Evolutionary conservation across 2,113 vertebrate genomes (phyloP).

Genomic region (Chaenogobius annularis): DNA sequence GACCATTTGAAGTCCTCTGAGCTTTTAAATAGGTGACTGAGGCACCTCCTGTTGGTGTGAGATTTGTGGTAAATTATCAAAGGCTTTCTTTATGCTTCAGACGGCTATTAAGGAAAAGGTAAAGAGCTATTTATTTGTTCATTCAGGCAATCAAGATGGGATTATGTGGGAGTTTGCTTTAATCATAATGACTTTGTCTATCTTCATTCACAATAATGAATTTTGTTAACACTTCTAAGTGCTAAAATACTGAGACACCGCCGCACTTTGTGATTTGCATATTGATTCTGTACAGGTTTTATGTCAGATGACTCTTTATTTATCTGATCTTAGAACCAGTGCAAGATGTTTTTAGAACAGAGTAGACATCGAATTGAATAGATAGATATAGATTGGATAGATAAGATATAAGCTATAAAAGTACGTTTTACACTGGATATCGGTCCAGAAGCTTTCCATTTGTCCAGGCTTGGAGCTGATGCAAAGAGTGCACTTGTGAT

Average conservation of each 20-base stretch:
- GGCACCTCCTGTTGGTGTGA: slow-evolving; percentile 43
- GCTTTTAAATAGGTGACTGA: slow-evolving; percentile 60
- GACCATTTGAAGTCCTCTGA: slow-evolving; percentile 64
- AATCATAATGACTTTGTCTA: neutral
- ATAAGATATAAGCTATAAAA: too few relatives aligned
- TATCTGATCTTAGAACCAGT: neutral
- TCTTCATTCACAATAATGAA: neutral
- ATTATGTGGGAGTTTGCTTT: neutral
- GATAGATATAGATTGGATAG: neutral
- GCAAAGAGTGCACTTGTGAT: neutral
- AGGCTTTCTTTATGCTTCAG: slow-evolving; percentile 32
- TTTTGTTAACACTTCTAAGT: neutral
- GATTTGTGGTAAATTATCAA: slow-evolving; percentile 41
- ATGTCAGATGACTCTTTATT: neutral
- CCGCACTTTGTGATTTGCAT: neutral
- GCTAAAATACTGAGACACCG: neutral
- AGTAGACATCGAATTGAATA: neutral
- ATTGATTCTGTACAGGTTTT: neutral
- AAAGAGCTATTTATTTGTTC: slow-evolving; percentile 30
- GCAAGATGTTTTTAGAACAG: neutral
- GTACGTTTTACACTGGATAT: neutral
- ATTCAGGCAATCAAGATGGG: neutral
- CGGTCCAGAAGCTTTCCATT: neutral
- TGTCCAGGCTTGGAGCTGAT: neutral
- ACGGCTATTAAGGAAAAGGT: slow-evolving; percentile 11